Evolutionary conservation across 2,797 vertebrate genomes (phyloP).

Genomic region (Squalus acanthias): DNA sequence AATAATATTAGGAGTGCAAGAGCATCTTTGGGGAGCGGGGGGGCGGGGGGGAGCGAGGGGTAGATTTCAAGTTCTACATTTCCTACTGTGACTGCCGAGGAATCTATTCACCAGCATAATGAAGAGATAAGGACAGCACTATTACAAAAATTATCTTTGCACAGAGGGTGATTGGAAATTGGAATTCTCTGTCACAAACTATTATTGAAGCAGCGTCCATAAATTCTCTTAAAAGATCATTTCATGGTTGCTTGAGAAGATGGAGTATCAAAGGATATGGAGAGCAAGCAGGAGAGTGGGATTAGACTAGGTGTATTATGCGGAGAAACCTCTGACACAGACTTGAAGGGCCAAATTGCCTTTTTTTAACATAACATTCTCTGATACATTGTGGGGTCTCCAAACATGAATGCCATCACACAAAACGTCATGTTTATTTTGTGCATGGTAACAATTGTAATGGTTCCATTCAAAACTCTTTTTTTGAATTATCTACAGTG

Average conservation of each 20-base stretch:
- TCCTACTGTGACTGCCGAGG: background rate
- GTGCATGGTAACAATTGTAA: background rate
- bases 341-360: background rate
- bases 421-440: background rate
- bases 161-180: background rate
- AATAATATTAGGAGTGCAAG: background rate
- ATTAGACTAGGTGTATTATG: background rate
- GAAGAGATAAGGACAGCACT: background rate
- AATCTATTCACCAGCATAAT: background rate
- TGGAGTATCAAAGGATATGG: background rate
- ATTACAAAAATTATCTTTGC: background rate
- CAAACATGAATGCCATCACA: background rate
- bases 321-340: background rate
- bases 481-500: background rate
- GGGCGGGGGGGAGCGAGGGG: background rate
- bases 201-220: background rate
- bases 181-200: background rate
- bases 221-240: background rate
- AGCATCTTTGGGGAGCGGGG: background rate
- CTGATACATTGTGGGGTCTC: background rate
- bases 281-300: background rate
- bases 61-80: background rate
- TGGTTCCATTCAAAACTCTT: background rate
- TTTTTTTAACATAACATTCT: background rate
- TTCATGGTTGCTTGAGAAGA: background rate